Base-by-base conservation (phyloP, 2,888 invertebrate species). In the Tromatobia lineatoria region DNA sequence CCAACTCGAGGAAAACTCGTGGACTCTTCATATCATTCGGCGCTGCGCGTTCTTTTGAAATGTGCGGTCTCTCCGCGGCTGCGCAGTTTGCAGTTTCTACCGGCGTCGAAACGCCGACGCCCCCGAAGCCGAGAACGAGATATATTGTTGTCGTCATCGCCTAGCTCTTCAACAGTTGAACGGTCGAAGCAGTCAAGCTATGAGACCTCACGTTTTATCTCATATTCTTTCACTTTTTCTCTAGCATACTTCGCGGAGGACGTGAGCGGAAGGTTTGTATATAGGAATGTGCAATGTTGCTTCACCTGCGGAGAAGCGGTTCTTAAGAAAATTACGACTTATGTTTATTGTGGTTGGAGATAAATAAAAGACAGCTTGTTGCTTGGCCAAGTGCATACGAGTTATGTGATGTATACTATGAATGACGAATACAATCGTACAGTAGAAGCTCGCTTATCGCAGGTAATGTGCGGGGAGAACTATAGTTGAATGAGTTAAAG, bases 11-110 rank as follows among this genome's bases (percentile, higher is more conserved):
- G 23, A 23, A 18, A 0, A 23, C 15, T 8, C 15, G 25, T 29
- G 23, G 20, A 11, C 34, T 70, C 34, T 54, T n/a, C 2, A 25
- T 57, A 25, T 15, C 15, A 25, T 57, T 57, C 57, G 57, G 23
- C 57, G 57, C 13, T 57, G 57, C 57, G 54, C 54, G 54, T 15
- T 3, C 25, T 25, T 57, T 57, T 57, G 57, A 57, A 57, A 25
- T 25, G 50, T n/a, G 6, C 15, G 3, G 13, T 11, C 25, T 11
- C 25, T 25, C 1, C 18, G 57, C 57, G 25, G 3, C 11, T 57
- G 57, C 57, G 57, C 57, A 23, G n/a, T n/a, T 2, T 11, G 13
- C 15, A 25, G 13, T 13, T 15, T 2, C 25, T 13, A 4, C 23
- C 57, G 57, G 23, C 57, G 23, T 57, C 11, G 57, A 0, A 7